These are phyloP conservation scores for Platysteira castanea DNA, from an alignment of 2,113 vertebrate genomes.

Conservation along the genomic window DNA sequence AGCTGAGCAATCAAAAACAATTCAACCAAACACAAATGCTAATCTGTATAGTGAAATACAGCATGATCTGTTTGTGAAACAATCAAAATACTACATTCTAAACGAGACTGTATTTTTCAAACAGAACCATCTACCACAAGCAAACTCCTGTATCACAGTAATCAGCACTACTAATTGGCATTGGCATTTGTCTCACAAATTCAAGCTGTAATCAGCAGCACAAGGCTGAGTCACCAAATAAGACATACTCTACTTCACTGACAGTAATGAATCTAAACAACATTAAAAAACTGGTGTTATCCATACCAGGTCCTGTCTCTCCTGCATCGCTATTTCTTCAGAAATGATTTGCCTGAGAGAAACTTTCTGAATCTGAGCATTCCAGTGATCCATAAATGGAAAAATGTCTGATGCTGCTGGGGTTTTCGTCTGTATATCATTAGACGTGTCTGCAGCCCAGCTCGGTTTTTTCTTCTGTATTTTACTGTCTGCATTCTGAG, in stretches of 20 bases:
- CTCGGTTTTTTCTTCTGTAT: conserved; percentile 36
- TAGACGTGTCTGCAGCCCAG: background rate
- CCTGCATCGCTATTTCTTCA: conserved; percentile 89
- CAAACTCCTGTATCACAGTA: background rate
- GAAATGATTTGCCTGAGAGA: conserved; percentile 93
- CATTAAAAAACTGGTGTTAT: background rate
- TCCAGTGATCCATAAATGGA: conserved; percentile 91
- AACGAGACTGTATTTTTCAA: background rate
- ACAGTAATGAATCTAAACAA: background rate
- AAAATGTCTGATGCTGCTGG: conserved; percentile 58
- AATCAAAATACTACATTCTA: background rate
- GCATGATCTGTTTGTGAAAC: background rate
- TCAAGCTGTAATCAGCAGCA: background rate
- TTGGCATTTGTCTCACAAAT: background rate
- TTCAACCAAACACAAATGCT: background rate
- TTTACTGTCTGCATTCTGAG: conserved; percentile 56
- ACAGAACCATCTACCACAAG: background rate
- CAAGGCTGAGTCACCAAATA: background rate
- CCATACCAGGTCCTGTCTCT: conserved; percentile 83
- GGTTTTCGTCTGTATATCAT: conserved; percentile 3
- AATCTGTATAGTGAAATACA: background rate
- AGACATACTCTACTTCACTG: background rate
- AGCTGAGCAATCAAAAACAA: background rate
- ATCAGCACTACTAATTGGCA: background rate
- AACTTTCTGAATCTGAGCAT: conserved; percentile 77